phyloP scores from a whole-genome alignment of 2,113 vertebrate genomes.

The Anseranas semipalmata region DNA sequence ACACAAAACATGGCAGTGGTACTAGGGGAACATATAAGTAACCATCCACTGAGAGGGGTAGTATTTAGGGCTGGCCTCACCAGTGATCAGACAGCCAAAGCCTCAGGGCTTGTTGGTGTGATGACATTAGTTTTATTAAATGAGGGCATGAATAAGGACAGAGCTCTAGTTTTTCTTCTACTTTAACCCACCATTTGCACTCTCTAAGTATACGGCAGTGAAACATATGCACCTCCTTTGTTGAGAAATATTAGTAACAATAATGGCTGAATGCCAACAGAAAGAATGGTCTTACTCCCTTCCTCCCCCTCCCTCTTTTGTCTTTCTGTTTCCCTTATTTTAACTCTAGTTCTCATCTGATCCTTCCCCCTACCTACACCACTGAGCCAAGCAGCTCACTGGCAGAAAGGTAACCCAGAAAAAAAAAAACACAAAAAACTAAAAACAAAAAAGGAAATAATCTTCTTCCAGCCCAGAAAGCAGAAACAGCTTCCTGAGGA shows the following conservation, averaged over 20 bases:
- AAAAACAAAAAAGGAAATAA: neutral
- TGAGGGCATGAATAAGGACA: neutral
- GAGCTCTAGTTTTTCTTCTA: neutral
- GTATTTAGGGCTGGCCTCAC: neutral
- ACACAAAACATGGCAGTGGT: neutral
- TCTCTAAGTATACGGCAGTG: neutral
- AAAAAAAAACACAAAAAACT: neutral
- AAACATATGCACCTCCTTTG: neutral
- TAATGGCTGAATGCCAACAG: slow-evolving; percentile 4
- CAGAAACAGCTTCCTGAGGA: neutral
- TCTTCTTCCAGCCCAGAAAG: neutral
- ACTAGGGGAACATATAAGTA: neutral
- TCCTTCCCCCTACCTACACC: neutral
- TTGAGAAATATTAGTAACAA: neutral
- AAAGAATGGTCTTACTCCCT: neutral
- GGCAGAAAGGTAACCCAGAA: neutral
- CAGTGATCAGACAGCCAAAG: neutral
- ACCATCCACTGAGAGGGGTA: too few species aligned
- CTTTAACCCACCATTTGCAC: neutral
- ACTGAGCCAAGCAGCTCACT: neutral
- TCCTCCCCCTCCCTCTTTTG: slow-evolving; percentile 20
- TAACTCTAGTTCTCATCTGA: neutral
- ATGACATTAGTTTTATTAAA: neutral
- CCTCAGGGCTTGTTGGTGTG: neutral
- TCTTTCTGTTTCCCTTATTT: slow-evolving; percentile 18